Evolutionary conservation across 2,797 vertebrate genomes (phyloP), one percentile per base, ranked within the genome.

Genomic region (Rhinophrynus dorsalis): DNA sequence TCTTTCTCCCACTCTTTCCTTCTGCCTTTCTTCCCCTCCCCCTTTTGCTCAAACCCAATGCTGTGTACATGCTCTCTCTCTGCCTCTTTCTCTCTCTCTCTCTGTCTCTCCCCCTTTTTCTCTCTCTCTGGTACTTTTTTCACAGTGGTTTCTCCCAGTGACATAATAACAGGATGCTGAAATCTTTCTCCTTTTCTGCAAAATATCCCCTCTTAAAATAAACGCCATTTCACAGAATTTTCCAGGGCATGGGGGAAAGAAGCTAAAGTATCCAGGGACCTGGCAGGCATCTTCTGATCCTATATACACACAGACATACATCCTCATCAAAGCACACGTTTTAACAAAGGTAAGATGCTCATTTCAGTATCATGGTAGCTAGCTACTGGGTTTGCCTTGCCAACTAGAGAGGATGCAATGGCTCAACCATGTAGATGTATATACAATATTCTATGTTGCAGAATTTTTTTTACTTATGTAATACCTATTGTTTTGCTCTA

Each of bases 41-140:
- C 66, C 52, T 1, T 82, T n/a, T n/a, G n/a, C 86, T 47, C 52
- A 18, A 42, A 42, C 56, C 51, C 76, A 81, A 13, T 64, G 66
- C 2, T 79, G 82, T 38, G 89, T 86, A 83, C 79, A 83, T 35
- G 89, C 86, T 55, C 90, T 80, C 86, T 55, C 90, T 80, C 52
- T 87, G 88, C 1, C 86, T 88, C 80, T 84, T 78, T 77, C 78
- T 6, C 80, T 85, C 74, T 52, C 75, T 78, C 74, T 71, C 75
- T 67, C 68, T 12, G 79, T 77, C 75, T 79, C 82, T 50, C 59
- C 68, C 33, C 69, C 75, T 73, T 67, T 6, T 80, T 76, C 75
- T 80, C 82, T 21, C 85, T 84, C 75, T 83, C 81, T 5, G 79
- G 42, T 50, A 58, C 15, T 52, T 62, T 59, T 70, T 68, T 57